Conservation (phyloP, 1,140 invertebrate species). For the Zaprionus inermis region DNA sequence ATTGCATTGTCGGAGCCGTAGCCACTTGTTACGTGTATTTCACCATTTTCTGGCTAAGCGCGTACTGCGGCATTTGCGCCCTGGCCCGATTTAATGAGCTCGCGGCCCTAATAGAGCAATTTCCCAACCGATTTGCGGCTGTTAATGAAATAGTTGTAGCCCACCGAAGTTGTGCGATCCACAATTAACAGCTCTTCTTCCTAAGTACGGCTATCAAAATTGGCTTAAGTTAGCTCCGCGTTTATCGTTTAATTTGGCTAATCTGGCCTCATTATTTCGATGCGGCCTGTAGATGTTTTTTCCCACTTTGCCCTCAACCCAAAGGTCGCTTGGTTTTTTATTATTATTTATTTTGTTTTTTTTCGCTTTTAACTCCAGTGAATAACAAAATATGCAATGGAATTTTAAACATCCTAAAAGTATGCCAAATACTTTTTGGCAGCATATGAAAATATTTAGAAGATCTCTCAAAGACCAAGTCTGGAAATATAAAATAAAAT, state of each 20-base stretch:
- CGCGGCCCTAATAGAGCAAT: slow-evolving; percentile 43
- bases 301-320: background rate
- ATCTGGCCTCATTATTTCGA: slow-evolving; percentile 18
- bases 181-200: slow-evolving; percentile 25
- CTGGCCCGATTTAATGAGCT: slow-evolving; percentile 39
- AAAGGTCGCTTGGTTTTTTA: slow-evolving; percentile 4
- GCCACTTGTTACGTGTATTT: slow-evolving; percentile 46
- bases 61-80: slow-evolving; percentile 43
- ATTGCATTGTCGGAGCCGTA: slow-evolving; percentile 33
- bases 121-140: slow-evolving; percentile 62
- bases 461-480: background rate
- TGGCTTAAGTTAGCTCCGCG: slow-evolving; percentile 5
- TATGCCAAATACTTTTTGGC: background rate
- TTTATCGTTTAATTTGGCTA: background rate
- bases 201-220: slow-evolving; percentile 16
- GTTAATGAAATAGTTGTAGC: slow-evolving; percentile 51
- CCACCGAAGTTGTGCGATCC: slow-evolving; percentile 11
- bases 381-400: slow-evolving; percentile 20
- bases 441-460: no score
- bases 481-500: background rate
- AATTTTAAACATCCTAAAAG: slow-evolving; percentile 14
- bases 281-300: slow-evolving; percentile 11
- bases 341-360: background rate
- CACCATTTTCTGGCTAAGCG: slow-evolving; percentile 60
- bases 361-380: background rate